Conservation (phyloP, 2,888 invertebrate genomes). For the Caenorhabditis uteleia region DNA sequence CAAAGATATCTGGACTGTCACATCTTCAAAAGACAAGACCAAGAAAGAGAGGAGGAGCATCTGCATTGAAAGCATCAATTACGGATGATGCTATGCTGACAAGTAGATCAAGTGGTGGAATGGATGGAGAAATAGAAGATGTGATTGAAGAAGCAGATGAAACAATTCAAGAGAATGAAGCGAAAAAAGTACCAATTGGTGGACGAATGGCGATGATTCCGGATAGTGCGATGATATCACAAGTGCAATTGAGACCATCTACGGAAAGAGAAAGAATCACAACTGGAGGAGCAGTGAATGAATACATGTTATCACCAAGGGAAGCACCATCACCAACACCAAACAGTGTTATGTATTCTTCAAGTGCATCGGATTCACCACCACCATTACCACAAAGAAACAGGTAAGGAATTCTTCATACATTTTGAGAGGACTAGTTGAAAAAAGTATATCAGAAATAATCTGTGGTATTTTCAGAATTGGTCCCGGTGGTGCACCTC, state of each 20-base stretch:
- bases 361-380: constrained; percentile 29
- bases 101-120: constrained; percentile 25
- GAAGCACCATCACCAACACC: constrained; percentile 19
- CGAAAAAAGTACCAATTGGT: constrained; percentile 2
- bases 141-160: constrained; percentile 23
- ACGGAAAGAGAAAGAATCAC: constrained; percentile 13
- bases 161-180: constrained; percentile 9
- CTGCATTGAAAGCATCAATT: constrained; percentile 2
- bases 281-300: not conserved
- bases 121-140: constrained; percentile 14
- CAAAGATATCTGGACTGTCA: constrained; percentile 44
- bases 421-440: not conserved
- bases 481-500: constrained; percentile 31
- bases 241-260: constrained; percentile 37
- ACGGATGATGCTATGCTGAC: constrained; percentile 19
- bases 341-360: constrained; percentile 1
- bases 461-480: constrained; percentile 29
- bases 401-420: no score
- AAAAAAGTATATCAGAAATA: no score
- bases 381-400: constrained; percentile 43
- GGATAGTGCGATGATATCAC: constrained; percentile 29
- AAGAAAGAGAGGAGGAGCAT: constrained; percentile 10
- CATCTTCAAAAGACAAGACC: constrained; percentile 55
- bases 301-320: constrained; percentile 16
- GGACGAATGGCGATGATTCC: constrained; percentile 46